These are phyloP conservation scores for Darevskia nairensis DNA, from an alignment of 2,797 vertebrate species.

Conservation along the genomic window DNA sequence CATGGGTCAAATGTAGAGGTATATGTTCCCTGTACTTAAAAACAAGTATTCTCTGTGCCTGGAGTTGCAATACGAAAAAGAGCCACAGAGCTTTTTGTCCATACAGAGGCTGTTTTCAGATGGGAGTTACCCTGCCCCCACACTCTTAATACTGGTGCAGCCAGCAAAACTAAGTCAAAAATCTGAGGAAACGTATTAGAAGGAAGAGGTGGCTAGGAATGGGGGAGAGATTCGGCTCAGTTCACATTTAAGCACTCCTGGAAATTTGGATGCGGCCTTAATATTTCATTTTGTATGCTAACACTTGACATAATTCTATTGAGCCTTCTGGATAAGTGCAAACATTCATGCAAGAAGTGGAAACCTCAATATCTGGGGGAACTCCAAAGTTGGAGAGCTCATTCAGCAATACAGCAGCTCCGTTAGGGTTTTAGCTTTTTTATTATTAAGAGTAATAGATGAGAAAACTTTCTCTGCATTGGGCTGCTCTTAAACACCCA, in stretches of 20 bases:
- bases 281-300: neutral
- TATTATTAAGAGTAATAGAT: neutral
- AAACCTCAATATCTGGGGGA: neutral
- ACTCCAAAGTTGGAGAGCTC: no score
- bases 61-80: neutral
- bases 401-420: neutral
- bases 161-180: neutral
- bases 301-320: neutral
- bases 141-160: neutral
- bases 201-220: neutral
- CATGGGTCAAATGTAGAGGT: neutral
- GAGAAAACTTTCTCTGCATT: no score
- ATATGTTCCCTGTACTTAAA: neutral
- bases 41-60: neutral
- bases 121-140: no score
- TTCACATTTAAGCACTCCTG: neutral
- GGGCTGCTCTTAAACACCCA: neutral
- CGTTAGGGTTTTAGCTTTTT: neutral
- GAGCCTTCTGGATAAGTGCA: neutral
- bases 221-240: no score
- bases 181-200: neutral
- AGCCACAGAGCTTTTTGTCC: neutral
- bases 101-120: neutral
- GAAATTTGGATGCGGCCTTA: neutral
- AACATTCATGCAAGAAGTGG: neutral